phyloP scores from a whole-genome alignment of 2,797 vertebrate species.

The Heteromormyrus szaboi region DNA sequence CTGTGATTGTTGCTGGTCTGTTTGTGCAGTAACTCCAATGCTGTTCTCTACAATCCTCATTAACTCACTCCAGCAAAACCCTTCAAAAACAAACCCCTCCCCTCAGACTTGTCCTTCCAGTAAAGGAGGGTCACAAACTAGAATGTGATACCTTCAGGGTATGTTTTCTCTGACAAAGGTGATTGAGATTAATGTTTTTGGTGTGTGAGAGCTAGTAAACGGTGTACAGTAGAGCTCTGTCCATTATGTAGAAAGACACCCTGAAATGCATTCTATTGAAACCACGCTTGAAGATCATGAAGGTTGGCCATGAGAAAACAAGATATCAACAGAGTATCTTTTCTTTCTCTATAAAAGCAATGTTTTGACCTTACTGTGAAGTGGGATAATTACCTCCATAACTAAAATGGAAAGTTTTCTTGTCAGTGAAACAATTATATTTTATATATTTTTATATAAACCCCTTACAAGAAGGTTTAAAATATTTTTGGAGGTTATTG shows the following conservation, averaged over 20 bases:
- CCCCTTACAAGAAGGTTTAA: background rate
- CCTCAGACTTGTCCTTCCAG: background rate
- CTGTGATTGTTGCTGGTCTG: background rate
- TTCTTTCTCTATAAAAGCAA: background rate
- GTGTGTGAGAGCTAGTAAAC: background rate
- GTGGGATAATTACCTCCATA: background rate
- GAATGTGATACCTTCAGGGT: background rate
- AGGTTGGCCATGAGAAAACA: background rate
- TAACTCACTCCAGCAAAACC: conserved; percentile 35
- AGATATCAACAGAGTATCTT: background rate
- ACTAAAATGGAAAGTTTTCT: background rate
- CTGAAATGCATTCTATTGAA: background rate
- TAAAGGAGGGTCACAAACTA: background rate
- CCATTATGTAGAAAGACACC: background rate
- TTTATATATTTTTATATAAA: background rate
- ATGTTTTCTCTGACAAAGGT: background rate
- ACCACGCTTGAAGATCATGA: background rate
- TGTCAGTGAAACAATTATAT: background rate
- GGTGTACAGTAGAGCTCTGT: background rate
- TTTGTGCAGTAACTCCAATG: conserved; percentile 7
- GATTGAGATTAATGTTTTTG: background rate
- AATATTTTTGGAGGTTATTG: background rate
- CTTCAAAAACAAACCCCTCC: background rate
- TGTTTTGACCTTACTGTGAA: background rate
- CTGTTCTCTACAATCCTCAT: conserved; percentile 41